A percentile compares a stretch with the other conserved stretches of the same genome.
Evolutionary conservation across 2,113 vertebrate species (phyloP).

Genomic region (Xyrauchen texanus): DNA sequence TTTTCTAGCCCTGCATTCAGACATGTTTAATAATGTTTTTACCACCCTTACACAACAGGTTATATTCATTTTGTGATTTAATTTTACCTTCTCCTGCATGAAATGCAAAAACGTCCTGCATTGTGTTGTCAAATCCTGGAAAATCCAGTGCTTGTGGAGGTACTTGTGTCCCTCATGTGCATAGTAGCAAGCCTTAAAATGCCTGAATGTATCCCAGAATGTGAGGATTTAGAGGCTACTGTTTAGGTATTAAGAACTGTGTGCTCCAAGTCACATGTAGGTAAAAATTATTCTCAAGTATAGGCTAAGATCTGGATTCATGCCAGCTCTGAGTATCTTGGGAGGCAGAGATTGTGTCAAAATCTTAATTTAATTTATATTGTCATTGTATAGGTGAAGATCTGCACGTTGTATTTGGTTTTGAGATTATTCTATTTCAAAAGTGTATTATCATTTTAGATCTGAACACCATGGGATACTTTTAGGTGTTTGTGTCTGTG

Average conservation of each 20-base stretch:
- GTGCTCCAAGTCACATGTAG: too few relatives aligned
- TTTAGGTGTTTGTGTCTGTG: slow-evolving; percentile 23
- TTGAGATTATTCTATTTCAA: neutral
- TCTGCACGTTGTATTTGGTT: neutral
- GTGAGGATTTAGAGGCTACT: slow-evolving; percentile 49
- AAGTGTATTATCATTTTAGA: slow-evolving; percentile 4
- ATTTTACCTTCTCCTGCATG: slow-evolving; percentile 11
- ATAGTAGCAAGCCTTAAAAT: slow-evolving; percentile 79
- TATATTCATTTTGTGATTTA: slow-evolving; percentile 48
- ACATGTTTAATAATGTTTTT: slow-evolving; percentile 37
- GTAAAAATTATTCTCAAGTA: neutral
- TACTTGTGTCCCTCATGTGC: slow-evolving; percentile 74
- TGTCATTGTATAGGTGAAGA: too few relatives aligned
- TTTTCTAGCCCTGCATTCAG: slow-evolving; percentile 68
- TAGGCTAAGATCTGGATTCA: neutral
- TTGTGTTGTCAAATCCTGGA: slow-evolving; percentile 28
- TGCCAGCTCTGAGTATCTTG: neutral
- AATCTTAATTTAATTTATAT: too few relatives aligned
- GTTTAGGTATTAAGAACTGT: slow-evolving; percentile 22
- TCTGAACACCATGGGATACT: slow-evolving; percentile 88
- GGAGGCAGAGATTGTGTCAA: too few relatives aligned
- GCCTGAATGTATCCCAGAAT: slow-evolving; percentile 95
- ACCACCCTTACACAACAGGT: slow-evolving; percentile 26
- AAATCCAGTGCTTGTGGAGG: slow-evolving; percentile 71
- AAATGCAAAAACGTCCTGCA: slow-evolving; percentile 5